Base-by-base conservation (phyloP, 2,113 vertebrate species). In the Protobothrops flavoviridis region DNA sequence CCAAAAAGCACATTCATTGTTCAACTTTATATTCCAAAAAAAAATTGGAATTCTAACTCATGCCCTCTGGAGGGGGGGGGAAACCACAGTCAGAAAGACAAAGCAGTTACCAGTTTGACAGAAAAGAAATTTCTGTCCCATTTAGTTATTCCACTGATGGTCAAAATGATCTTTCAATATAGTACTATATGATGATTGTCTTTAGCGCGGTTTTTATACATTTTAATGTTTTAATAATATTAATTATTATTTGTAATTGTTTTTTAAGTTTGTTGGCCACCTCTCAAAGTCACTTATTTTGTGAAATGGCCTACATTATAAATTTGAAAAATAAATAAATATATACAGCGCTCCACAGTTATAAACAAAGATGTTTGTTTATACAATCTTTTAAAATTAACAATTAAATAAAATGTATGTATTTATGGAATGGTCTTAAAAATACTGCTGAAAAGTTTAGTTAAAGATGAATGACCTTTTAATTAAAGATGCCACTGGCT, bases 31-130 rank as follows among this genome's bases (percentile, higher is more conserved):
- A 97, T 97, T 97, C 96, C 96, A 97, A 97, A 97, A 97, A 97
- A 97, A 95, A 96, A 97, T 97, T 95, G 97, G 94, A 97, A 97
- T 98, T 95, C 97, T 96, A 97, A 96, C 97, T 98, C 97, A 97
- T 97, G 96, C 95, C 96, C 97, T 97, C 97, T 33, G 20, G 10
- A 98, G 97, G 97, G 20, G 4, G 98, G 97, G 97, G 96, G n/a
- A n/a, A n/a, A 96, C 97, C 97, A 97, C 97, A 98, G 97, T 97
- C 97, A 98, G 98, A 98, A 97, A 97, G 97, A 98, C 97, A 98
- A 97, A 97, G 97, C 95, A 97, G 97, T 97, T 98, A 98, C 97
- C 96, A 95, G 96, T 98, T 96, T 98, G 97, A 98, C 96, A 98
- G 98, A 87, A 97, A 97, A 97, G 95, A 97, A 97, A 97, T 97